Evolutionary conservation across 1,140 invertebrate species (phyloP), one percentile per base, ranked within the genome.

Genomic region (Atta texana): DNA sequence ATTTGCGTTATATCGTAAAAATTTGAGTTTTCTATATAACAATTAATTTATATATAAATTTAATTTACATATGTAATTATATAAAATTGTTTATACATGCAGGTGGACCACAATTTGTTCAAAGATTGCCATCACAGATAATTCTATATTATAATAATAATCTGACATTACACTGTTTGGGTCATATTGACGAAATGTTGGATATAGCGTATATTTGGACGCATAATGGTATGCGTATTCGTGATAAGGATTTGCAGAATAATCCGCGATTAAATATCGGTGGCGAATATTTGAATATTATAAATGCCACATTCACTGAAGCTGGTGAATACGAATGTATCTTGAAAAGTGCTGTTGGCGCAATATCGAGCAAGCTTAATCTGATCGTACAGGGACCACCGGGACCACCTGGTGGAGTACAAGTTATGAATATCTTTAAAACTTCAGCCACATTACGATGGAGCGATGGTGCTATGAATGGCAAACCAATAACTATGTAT

Each of bases 181-280:
- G 98, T 0, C 96, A 97, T 64, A 97, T 97, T 21, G 98, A 98
- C 93, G 96, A 97, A 85, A 96, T 98, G 64, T 94, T 99, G 49
- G 98, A 99, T 90, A 96, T 98, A 66, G 98, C 98, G 14, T 99
- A 98, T 91, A 96, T 98, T 75, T 99, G 98, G 98, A 97, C 96
- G 63, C 98, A 98, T 90, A 99, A 99, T 94, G 98, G 97, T 0
- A 96, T 98, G 81, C 94, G 96, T 66, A 97, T 99, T 64, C 96
- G 97, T 71, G 97, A 97, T 87, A 96, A 96, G 57, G 96, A 96
- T 87, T 92, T 96, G 64, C 94, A 95, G 5, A 91, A 81, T 5
- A 95, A 95, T 86, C 93, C 92, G 2, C 92, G 92, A 18, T 87
- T 96, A 90, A 91, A 89, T 87, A 96, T 97, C 14, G 96, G 97